Conservation (phyloP, 2,888 invertebrate species). For the Andricus curvator region DNA sequence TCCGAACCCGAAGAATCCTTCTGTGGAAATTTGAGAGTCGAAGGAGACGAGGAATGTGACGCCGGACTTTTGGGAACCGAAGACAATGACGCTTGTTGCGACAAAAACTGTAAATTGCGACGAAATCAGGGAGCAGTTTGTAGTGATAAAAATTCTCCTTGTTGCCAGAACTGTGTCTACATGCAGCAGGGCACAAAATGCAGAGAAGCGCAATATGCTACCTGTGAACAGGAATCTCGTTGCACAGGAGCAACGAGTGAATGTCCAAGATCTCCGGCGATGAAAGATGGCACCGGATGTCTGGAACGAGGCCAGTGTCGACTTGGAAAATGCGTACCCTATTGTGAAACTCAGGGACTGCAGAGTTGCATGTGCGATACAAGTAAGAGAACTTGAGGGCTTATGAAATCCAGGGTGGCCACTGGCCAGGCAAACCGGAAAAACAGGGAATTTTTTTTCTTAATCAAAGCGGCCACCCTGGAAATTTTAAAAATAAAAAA, state of each 20-base stretch:
- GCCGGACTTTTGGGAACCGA: constrained; percentile 95
- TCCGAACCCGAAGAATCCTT: constrained; percentile 97
- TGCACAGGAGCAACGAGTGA: constrained; percentile 91
- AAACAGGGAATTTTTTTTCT: too few relatives aligned
- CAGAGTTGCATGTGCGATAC: constrained; percentile 98
- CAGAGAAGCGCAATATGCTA: constrained; percentile 93
- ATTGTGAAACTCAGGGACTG: constrained; percentile 95
- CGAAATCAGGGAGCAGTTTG: constrained; percentile 92
- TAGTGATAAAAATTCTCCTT: constrained; percentile 98
- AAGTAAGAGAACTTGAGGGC: constrained; percentile 80
- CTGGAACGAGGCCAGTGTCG: constrained; percentile 95
- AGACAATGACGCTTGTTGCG: constrained; percentile 95
- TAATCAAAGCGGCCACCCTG: too few relatives aligned
- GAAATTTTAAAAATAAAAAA: neutral
- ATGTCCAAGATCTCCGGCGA: constrained; percentile 92
- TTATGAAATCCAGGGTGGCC: neutral
- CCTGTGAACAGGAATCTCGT: constrained; percentile 94
- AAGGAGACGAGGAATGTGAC: constrained; percentile 98
- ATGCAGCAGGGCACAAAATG: constrained; percentile 92
- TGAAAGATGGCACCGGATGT: constrained; percentile 92
- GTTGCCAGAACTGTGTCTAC: constrained; percentile 94
- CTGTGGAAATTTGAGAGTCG: constrained; percentile 97
- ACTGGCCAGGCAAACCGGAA: too few relatives aligned
- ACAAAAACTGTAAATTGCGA: constrained; percentile 93
- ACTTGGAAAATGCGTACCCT: constrained; percentile 94